These are phyloP conservation scores for Oxyteleia sp. DNA, from an alignment of 2,888 invertebrate species.

Conservation along the genomic window DNA sequence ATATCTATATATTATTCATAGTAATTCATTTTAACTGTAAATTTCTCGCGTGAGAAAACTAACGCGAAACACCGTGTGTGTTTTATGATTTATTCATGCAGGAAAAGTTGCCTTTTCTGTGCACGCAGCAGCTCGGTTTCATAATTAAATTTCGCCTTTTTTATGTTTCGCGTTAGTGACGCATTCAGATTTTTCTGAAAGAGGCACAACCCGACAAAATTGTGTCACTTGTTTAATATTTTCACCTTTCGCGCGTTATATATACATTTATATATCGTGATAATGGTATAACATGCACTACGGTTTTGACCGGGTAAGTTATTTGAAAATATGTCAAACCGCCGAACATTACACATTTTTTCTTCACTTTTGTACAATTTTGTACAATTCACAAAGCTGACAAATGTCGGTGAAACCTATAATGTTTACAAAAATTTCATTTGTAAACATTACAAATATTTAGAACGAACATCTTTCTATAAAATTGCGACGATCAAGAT, in stretches of 20 bases:
- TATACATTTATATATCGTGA: neutral
- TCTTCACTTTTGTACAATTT: too few relatives aligned
- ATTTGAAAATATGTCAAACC: too few relatives aligned
- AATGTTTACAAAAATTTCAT: too few relatives aligned
- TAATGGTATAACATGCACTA: neutral
- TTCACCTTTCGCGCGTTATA: slow-evolving; percentile 15
- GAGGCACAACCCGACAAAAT: slow-evolving; percentile 27
- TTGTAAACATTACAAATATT: too few relatives aligned
- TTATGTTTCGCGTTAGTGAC: slow-evolving; percentile 50
- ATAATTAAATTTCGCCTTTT: slow-evolving; percentile 67
- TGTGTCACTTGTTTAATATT: slow-evolving; percentile 53
- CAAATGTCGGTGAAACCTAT: too few relatives aligned
- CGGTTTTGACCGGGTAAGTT: neutral
- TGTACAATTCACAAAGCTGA: too few relatives aligned
- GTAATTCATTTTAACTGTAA: slow-evolving; percentile 68
- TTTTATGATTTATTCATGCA: slow-evolving; percentile 70
- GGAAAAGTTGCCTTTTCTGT: slow-evolving; percentile 63
- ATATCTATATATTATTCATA: slow-evolving; percentile 49
- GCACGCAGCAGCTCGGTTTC: slow-evolving; percentile 60
- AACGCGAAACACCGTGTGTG: slow-evolving; percentile 61
- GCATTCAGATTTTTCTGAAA: slow-evolving; percentile 57
- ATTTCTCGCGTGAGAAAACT: slow-evolving; percentile 66
- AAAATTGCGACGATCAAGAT: too few relatives aligned
- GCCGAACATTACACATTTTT: too few relatives aligned
- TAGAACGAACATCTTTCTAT: too few relatives aligned